A percentile compares a stretch with the other conserved stretches of the same genome.
phyloP scores from a whole-genome alignment of 2,113 vertebrate genomes.

The Entomyzon cyanotis region DNA sequence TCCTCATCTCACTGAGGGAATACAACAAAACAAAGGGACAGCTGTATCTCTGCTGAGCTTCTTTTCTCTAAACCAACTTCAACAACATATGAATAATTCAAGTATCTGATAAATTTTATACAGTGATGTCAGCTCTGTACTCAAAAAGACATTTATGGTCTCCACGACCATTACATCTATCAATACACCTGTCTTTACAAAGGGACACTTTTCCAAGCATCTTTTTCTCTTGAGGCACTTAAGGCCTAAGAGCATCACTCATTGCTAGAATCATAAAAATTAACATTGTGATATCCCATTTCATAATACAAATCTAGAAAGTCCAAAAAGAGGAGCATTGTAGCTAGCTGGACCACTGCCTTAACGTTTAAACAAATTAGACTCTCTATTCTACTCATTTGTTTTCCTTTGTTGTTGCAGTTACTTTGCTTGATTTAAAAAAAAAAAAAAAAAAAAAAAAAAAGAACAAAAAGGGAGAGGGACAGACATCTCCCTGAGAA shows the following conservation, averaged over 20 bases:
- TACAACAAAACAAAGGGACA: conserved; percentile 59
- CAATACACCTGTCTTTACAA: not conserved
- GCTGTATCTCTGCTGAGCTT: conserved; percentile 50
- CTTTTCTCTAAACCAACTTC: conserved; percentile 19
- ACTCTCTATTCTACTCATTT: not conserved
- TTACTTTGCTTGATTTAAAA: not conserved
- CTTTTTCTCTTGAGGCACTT: not conserved
- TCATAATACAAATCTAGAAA: not conserved
- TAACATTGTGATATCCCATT: not conserved
- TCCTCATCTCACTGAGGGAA: conserved; percentile 44
- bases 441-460: not conserved
- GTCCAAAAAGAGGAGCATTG: not conserved
- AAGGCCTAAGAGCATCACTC: not conserved
- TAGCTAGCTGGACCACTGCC: not conserved
- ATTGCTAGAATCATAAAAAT: not conserved
- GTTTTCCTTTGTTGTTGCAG: not conserved
- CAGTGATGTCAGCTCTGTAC: not conserved
- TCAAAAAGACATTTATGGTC: not conserved
- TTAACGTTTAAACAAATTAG: not conserved
- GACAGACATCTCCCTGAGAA: not conserved
- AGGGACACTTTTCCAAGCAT: not conserved
- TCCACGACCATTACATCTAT: not conserved
- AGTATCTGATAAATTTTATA: conserved; percentile 5
- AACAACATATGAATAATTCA: conserved; percentile 55
- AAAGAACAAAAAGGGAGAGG: not conserved